Evolutionary conservation across 2,113 vertebrate genomes (phyloP), one percentile per base, ranked within the genome.

Genomic region (Anseranas semipalmata): DNA sequence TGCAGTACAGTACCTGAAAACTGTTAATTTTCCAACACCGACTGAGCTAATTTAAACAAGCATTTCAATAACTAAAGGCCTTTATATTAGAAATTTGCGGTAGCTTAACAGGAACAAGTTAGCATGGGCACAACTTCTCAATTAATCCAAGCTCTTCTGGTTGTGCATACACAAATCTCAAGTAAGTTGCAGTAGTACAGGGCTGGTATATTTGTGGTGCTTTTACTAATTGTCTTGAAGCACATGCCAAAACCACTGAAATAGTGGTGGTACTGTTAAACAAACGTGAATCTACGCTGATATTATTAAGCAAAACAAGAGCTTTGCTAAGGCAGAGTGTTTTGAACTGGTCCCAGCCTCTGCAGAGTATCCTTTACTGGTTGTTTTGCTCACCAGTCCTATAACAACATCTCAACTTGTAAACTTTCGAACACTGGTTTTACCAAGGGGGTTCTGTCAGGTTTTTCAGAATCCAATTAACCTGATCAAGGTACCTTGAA

Each of bases 381-480:
- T 17, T 46, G 2, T 15, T 56, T 67, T 14, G 9, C 52, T 87
- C 19, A 48, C 17, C 17, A 48, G 43, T 76, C 39, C 62, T 30
- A 2, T 20, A 90, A 63, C 11, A 35, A 18, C 3, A 1, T 52
- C 66, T 67, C 46, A 53, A 7, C 37, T 87, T 84, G 37, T 60
- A 53, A 73, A 66, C 28, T 80, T 84, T 45, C 8, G 60, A 70
- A 16, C 13, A 12, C 11, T 67, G 60, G 3, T 79, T 95, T 91
- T 92, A 43, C 39, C 53, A 19, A 12, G 52, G 28, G 30, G 3
- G 28, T 91, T 74, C 67, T 74, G 21, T 52, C 46, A 9, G 37
- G 35, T 73, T 92, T 62, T 78, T 95, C 75, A 80, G 68, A 68
- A 93, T 74, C 56, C 52, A 84, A 72, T 94, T 89, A 95, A 81